These are phyloP conservation scores for Onychorhynchus coronatus DNA, from an alignment of 2,113 vertebrate genomes.

Conservation along the genomic window DNA sequence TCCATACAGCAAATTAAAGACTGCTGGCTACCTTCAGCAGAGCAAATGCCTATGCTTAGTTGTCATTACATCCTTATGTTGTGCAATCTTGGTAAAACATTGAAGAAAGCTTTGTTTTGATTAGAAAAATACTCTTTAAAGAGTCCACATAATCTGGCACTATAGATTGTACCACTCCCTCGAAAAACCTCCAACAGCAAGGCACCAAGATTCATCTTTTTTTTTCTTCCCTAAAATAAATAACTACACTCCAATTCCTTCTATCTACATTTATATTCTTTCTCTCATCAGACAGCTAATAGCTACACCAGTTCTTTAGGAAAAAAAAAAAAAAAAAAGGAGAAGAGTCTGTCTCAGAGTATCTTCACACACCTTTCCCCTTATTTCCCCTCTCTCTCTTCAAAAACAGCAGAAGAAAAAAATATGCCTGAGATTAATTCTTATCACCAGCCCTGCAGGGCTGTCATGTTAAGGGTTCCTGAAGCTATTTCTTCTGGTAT, in stretches of 20 bases:
- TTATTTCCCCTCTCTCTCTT: background rate
- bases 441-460: background rate
- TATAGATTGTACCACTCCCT: background rate
- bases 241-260: background rate
- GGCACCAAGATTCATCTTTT: background rate
- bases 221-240: background rate
- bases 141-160: background rate
- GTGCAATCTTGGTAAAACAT: background rate
- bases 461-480: background rate
- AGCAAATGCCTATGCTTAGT: background rate
- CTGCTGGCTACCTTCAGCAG: background rate
- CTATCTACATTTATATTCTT: background rate
- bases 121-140: background rate
- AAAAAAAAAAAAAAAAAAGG: background rate
- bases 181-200: background rate
- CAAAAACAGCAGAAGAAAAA: background rate
- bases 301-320: background rate
- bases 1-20: background rate
- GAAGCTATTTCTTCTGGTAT: background rate
- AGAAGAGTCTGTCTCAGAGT: background rate
- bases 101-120: background rate
- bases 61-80: background rate
- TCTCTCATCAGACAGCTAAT: background rate
- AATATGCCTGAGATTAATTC: background rate
- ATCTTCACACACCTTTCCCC: background rate